These are phyloP conservation scores for Campoletis sonorensis DNA, from an alignment of 1,140 invertebrate species.

Conservation along the genomic window DNA sequence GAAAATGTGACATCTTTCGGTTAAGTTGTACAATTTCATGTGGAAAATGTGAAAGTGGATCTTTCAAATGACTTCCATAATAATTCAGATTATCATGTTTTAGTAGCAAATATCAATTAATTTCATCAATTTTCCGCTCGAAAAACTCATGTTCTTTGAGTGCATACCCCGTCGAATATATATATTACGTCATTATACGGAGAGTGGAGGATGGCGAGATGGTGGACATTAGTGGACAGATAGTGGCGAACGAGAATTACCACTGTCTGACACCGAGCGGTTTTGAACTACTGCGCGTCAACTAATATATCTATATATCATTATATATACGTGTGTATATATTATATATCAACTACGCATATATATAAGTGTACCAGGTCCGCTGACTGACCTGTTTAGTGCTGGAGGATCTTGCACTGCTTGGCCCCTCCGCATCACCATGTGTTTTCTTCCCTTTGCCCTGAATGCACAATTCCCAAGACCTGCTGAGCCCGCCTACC, in stretches of 20 bases:
- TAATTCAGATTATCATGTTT: no score
- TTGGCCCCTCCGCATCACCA: neutral
- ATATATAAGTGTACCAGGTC: neutral
- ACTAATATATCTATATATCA: neutral
- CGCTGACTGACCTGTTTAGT: constrained; percentile 40
- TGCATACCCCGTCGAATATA: neutral
- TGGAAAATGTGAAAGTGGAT: no score
- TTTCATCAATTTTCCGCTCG: no score
- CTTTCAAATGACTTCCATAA: no score
- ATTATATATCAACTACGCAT: no score
- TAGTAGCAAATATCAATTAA: no score
- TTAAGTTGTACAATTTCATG: no score
- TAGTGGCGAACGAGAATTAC: constrained; percentile 44
- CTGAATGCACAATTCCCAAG: neutral
- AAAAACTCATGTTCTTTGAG: no score
- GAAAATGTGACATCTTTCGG: no score
- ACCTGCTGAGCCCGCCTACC: no score
- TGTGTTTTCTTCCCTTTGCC: neutral
- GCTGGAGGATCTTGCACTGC: neutral
- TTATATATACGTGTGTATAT: no score
- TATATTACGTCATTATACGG: neutral
- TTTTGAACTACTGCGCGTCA: constrained; percentile 37
- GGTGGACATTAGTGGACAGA: constrained; percentile 33
- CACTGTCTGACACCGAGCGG: constrained; percentile 33
- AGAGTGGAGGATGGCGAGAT: constrained; percentile 21